Evolutionary conservation across 2,888 invertebrate genomes (phyloP).

Genomic region (Torymus auratus): DNA sequence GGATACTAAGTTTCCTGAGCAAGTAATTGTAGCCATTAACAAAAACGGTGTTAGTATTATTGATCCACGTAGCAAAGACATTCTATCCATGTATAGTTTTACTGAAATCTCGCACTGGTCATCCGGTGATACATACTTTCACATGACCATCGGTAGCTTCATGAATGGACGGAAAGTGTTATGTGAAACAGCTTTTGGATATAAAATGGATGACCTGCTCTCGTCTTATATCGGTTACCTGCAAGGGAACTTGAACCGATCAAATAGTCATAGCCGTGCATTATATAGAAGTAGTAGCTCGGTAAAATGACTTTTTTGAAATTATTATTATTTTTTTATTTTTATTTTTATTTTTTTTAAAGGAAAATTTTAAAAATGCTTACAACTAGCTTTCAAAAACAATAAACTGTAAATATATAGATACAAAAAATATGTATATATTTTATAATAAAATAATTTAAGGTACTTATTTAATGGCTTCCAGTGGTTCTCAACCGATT

Average conservation of each 20-base stretch:
- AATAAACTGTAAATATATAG: no score
- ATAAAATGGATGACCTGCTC: conserved; percentile 97
- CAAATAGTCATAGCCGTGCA: neutral
- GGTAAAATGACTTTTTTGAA: no score
- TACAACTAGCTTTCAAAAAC: no score
- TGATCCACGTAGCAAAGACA: conserved; percentile 91
- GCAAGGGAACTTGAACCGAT: neutral
- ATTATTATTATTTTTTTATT: no score
- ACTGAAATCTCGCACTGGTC: conserved; percentile 96
- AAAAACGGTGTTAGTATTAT: conserved; percentile 93
- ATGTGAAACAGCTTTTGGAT: conserved; percentile 94
- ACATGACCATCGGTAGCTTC: conserved; percentile 96
- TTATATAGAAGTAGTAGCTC: no score
- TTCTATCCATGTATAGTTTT: conserved; percentile 90
- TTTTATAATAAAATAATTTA: no score
- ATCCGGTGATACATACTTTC: conserved; percentile 96
- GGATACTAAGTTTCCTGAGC: conserved; percentile 90
- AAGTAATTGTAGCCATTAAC: conserved; percentile 93
- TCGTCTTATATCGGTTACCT: conserved; percentile 87
- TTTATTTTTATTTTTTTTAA: no score
- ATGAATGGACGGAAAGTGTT: conserved; percentile 91
- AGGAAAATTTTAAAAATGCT: no score
- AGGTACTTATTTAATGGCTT: no score
- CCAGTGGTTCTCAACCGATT: no score
- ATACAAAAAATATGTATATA: no score